Evolutionary conservation across 1,140 invertebrate genomes (phyloP).

Genomic region (Papilio aristodemus): DNA sequence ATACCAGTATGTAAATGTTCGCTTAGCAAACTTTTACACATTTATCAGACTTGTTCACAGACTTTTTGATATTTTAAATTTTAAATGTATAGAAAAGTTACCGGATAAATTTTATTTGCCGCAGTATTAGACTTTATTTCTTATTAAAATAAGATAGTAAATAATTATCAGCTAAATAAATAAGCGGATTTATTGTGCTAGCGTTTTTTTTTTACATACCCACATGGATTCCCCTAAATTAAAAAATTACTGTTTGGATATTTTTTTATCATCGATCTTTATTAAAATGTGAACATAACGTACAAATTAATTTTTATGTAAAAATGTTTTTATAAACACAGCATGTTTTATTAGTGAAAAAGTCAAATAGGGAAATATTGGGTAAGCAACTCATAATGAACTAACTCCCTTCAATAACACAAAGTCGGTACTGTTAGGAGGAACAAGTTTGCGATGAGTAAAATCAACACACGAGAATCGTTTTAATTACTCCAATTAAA

Average conservation of each 20-base stretch:
- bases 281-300: background rate
- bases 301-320: background rate
- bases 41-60: slow-evolving; percentile 10
- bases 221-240: no score
- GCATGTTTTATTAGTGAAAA: background rate
- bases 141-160: background rate
- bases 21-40: slow-evolving; percentile 4
- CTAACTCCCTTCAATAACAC: background rate
- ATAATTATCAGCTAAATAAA: no score
- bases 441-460: slow-evolving; percentile 14
- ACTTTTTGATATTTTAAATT: background rate
- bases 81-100: slow-evolving; percentile 9
- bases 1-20: slow-evolving; percentile 5
- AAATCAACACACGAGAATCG: slow-evolving; percentile 18
- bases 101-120: background rate
- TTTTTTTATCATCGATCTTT: no score
- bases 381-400: slow-evolving; percentile 6
- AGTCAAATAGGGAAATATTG: slow-evolving; percentile 13
- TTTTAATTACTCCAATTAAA: slow-evolving; percentile 13
- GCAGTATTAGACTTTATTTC: no score
- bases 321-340: background rate
- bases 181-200: no score
- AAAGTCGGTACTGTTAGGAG: background rate
- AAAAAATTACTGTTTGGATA: no score
- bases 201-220: no score